Evolutionary conservation across 2,797 vertebrate species (phyloP), one percentile per base, ranked within the genome.

Genomic region (Tragopan temminckii): DNA sequence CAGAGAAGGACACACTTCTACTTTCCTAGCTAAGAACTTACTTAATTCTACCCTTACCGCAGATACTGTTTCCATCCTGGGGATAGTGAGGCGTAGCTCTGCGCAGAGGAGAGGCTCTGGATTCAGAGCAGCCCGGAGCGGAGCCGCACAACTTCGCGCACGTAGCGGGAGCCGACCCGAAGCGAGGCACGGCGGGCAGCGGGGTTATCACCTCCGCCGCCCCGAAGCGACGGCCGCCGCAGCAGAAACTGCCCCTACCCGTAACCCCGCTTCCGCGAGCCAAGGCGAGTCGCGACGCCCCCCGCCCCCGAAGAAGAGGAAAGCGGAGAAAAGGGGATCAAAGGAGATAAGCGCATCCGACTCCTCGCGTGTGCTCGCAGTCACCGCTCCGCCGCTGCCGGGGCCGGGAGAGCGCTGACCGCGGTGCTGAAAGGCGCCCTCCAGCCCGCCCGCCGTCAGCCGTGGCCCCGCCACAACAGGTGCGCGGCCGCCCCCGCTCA

Each of bases 401-500:
- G 25, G 23, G 33, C 25, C 24, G 18, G 29, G 29, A 31, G 11
- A 72, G 20, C 61, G 76, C 96, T 95, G 96, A 62, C 93, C 96
- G 69, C 67, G 82, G 89, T 81, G 58, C 89, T 94, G 91, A 93
- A 72, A 5, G 35, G 6, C n/a, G 16, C 69, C 40, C 61, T 6
- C 76, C 70, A 29, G 19, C 71, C 43, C 61, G 24, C n/a, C 27
- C n/a, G 13, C 45, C 10, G 23, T 62, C 57, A n/a, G 40, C 70
- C 70, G 12, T 13, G 25, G 61, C 53, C n/a, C 75, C 38, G 13
- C 69, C 45, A 66, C 97, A 97, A 97, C 97, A 97, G 97, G 97
- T 97, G 97, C 89, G 74, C 7, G 27, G 52, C 66, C 53, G 33
- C 53, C 63, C 58, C 89, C 77, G 67, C 97, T 97, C 95, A 98